A percentile compares a stretch with the other conserved stretches of the same genome.
phyloP scores from a whole-genome alignment of 2,113 vertebrate species.

The Hemiscyllium ocellatum region DNA sequence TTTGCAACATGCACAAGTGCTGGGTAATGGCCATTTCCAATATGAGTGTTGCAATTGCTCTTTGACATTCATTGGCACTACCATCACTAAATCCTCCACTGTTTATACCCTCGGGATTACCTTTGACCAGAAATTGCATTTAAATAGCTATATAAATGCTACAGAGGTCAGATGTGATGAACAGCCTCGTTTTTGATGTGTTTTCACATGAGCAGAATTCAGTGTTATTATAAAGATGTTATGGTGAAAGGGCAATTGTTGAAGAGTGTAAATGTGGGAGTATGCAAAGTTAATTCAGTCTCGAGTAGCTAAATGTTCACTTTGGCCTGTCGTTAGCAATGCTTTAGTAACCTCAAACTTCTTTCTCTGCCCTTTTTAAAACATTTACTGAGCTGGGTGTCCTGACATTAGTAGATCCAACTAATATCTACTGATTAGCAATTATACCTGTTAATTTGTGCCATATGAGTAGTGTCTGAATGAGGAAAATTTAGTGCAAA shows the following conservation, averaged over 20 bases:
- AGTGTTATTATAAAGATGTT: not conserved
- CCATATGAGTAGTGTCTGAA: not conserved
- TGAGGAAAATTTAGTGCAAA: not conserved
- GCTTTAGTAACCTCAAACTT: not conserved
- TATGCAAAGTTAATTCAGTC: not conserved
- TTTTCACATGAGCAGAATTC: not conserved
- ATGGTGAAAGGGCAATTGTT: not conserved
- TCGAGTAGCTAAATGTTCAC: not conserved
- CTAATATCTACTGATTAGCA: not conserved
- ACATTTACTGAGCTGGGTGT: not conserved
- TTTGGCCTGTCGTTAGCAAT: not conserved
- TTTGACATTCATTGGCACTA: no score
- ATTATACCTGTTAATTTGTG: not conserved
- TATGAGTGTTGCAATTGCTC: no score
- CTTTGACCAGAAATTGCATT: no score
- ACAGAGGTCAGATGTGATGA: not conserved
- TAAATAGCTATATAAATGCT: no score
- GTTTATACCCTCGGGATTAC: no score
- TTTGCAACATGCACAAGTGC: no score
- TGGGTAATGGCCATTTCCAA: no score
- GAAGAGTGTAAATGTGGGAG: not conserved
- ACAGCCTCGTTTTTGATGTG: not conserved
- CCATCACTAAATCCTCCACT: no score
- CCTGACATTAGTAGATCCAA: not conserved
- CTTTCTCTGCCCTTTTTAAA: not conserved